Conservation (phyloP, 1,140 invertebrate species). For the Oedothorax gibbosus region DNA sequence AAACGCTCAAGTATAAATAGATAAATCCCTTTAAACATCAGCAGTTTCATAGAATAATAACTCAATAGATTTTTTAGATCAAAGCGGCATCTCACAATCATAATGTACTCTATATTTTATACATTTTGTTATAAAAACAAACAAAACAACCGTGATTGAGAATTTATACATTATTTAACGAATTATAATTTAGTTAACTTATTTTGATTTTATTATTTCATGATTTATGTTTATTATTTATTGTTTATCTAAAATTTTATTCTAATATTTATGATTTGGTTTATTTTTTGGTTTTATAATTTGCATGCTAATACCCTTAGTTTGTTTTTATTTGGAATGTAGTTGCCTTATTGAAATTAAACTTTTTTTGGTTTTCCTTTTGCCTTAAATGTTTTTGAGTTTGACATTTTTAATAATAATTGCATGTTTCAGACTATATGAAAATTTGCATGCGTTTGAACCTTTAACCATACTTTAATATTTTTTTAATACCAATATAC, state of each 20-base stretch:
- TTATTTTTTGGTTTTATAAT: constrained; percentile 19
- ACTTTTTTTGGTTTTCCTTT: constrained; percentile 46
- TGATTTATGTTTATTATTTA: constrained; percentile 10
- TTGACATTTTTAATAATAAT: constrained; percentile 6
- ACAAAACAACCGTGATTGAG: not conserved
- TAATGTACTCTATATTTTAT: constrained; percentile 38
- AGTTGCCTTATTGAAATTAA: constrained; percentile 29
- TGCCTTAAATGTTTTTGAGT: constrained; percentile 38
- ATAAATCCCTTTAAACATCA: constrained; percentile 18
- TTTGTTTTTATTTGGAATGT: constrained; percentile 45
- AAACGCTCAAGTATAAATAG: constrained; percentile 2
- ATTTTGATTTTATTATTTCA: not conserved
- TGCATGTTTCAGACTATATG: not conserved
- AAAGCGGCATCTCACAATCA: not conserved
- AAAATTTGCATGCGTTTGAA: not conserved
- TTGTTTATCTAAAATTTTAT: constrained; percentile 3
- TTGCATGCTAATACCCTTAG: constrained; percentile 41
- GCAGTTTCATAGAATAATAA: not conserved
- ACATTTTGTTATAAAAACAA: constrained; percentile 24
- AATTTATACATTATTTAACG: not conserved
- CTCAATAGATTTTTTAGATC: constrained; percentile 5
- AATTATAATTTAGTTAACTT: not conserved
- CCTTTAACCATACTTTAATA: not conserved
- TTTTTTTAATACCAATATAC: constrained; percentile 8
- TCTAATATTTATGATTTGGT: not conserved